A percentile compares a stretch with the other conserved stretches of the same genome.
phyloP scores from a whole-genome alignment of 2,888 invertebrate genomes.

The Terebella lapidaria region DNA sequence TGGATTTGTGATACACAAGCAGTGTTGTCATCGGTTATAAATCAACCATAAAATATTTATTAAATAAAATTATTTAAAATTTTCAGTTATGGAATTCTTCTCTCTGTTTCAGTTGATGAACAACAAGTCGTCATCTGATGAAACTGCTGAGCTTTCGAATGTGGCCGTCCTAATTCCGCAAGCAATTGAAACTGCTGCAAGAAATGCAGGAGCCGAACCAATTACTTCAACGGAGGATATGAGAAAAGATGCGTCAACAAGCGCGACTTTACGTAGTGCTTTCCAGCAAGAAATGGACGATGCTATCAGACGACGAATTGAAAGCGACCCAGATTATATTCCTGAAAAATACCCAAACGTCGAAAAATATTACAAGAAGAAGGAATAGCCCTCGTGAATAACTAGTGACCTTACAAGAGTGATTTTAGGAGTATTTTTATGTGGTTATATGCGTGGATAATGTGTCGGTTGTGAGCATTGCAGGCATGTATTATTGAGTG shows the following conservation, averaged over 20 bases:
- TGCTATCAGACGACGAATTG: conserved; percentile 55
- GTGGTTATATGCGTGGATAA: no score
- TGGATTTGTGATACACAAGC: no score
- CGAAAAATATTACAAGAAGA: neutral
- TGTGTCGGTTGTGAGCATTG: no score
- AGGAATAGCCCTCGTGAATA: neutral
- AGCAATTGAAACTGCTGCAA: conserved; percentile 55
- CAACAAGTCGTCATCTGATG: no score
- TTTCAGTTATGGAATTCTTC: no score
- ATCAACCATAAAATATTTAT: no score
- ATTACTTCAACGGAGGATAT: conserved; percentile 55
- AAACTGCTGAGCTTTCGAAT: conserved; percentile 36
- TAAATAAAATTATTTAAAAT: no score
- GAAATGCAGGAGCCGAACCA: conserved; percentile 57
- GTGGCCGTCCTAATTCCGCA: conserved; percentile 42
- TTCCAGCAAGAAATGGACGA: conserved; percentile 58
- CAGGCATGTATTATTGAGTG: no score
- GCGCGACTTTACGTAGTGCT: conserved; percentile 57
- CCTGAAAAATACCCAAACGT: conserved; percentile 47
- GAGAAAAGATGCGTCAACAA: conserved; percentile 56
- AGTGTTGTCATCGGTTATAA: no score
- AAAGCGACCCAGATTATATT: conserved; percentile 54
- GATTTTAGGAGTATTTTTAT: no score
- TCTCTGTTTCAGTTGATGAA: no score
- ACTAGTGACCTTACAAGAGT: no score